Base-by-base conservation (phyloP, 2,797 vertebrate genomes). In the Gobio occitaniae region DNA sequence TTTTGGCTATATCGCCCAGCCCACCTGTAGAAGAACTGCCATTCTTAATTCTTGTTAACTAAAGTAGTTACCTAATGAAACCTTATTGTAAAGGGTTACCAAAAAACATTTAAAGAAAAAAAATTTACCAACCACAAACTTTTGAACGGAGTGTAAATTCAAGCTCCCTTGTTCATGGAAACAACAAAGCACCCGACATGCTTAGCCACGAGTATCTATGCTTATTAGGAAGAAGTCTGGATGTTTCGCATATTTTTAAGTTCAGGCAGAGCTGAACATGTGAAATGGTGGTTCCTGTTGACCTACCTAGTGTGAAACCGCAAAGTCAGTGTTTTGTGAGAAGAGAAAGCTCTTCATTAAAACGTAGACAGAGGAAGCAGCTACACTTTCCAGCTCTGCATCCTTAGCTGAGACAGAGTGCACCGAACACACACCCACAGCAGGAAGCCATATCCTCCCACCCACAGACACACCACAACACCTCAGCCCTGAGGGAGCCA, bases 321-420 rank as follows among this genome's bases (percentile, higher is more conserved):
- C 93, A 86, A 84, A 92, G 91, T 94, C 93, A 92, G 94, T 92
- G 89, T 92, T 95, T 94, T 94, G 92, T 84, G 72, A 50, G 79
- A 59, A 83, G 21, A 79, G 48, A 80, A 21, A 81, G 56, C 56
- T 77, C 38, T 29, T 80, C 32, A 29, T 84, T 81, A 82, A 83
- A 70, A 6, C 48, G 38, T 47, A 82, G 54, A 75, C 32, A 48
- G 74, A 74, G 61, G 48, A 78, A 81, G 54, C 68, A 61, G 79
- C 84, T 36, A 82, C 7, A 74, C 70, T 87, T 86, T 88, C 84
- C 83, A 88, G 69, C 71, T 32, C 56, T 80, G 76, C 75, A 88
- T 77, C 75, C 77, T 84, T 78, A 87, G 76, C 88, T 65, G 75
- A 52, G n/a, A 69, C 80, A 32, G 29, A 50, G 69, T 72, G 54